A percentile compares a stretch with the other conserved stretches of the same genome.
These are phyloP conservation scores for Diorhabda carinulata DNA, from an alignment of 1,140 invertebrate species.

Conservation along the genomic window DNA sequence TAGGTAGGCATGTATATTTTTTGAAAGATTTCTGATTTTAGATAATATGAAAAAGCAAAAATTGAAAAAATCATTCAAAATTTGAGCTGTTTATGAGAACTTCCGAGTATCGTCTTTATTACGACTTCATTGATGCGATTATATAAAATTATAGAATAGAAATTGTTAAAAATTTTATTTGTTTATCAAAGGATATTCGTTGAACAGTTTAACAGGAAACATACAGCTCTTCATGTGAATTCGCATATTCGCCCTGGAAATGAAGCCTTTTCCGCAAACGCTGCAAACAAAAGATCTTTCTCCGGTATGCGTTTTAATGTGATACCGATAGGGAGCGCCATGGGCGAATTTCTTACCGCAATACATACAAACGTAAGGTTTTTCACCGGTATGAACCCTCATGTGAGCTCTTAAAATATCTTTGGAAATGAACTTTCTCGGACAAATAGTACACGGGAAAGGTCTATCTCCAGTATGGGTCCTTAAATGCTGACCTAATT, in stretches of 20 bases:
- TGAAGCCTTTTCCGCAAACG: constrained; percentile 65
- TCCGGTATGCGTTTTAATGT: constrained; percentile 54
- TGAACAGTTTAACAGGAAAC: constrained; percentile 5
- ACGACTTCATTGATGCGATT: too few species aligned
- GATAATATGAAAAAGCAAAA: too few species aligned
- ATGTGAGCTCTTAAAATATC: constrained; percentile 56
- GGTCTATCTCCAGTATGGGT: constrained; percentile 15
- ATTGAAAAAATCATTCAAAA: too few species aligned
- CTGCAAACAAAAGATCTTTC: constrained; percentile 59
- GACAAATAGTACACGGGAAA: constrained; percentile 25
- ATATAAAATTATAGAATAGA: background rate
- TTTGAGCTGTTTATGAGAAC: too few species aligned
- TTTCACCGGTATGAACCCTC: constrained; percentile 68
- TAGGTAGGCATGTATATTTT: too few species aligned
- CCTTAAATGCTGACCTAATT: constrained; percentile 54
- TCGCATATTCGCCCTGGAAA: constrained; percentile 38
- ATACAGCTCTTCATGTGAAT: constrained; percentile 20
- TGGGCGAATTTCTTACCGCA: constrained; percentile 58
- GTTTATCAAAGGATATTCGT: constrained; percentile 49
- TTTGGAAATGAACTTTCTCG: constrained; percentile 19
- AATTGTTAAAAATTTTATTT: constrained; percentile 40
- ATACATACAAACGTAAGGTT: constrained; percentile 64
- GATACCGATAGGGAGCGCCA: constrained; percentile 28
- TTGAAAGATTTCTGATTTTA: too few species aligned
- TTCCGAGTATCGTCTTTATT: too few species aligned